Evolutionary conservation across 1,140 invertebrate genomes (phyloP).

Genomic region (Cydia splendana): DNA sequence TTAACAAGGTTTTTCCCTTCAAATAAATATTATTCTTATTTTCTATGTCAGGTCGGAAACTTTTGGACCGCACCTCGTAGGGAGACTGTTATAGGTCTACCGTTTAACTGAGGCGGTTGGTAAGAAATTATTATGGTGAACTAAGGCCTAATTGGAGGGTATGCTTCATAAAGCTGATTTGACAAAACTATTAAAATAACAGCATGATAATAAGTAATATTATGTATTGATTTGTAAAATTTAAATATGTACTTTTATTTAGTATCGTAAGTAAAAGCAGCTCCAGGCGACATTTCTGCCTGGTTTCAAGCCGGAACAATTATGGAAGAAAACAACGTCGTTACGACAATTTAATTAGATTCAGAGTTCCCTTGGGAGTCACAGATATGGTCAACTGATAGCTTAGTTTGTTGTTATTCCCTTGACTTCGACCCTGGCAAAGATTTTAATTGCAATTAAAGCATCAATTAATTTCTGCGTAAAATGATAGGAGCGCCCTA

Average conservation of each 20-base stretch:
- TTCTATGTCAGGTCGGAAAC: too few species aligned
- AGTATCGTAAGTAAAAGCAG: background rate
- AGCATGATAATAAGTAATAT: background rate
- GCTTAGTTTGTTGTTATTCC: slow-evolving; percentile 31
- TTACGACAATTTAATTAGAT: slow-evolving; percentile 31
- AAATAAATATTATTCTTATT: too few species aligned
- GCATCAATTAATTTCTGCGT: slow-evolving; percentile 24
- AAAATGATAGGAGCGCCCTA: background rate
- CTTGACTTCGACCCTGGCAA: slow-evolving; percentile 23
- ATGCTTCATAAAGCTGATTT: too few species aligned
- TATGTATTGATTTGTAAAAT: background rate
- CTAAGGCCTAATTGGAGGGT: too few species aligned
- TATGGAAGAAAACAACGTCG: slow-evolving; percentile 26
- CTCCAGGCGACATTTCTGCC: background rate
- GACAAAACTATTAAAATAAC: too few species aligned
- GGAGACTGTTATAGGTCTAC: too few species aligned
- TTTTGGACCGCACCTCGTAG: too few species aligned
- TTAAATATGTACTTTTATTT: background rate
- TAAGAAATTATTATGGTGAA: too few species aligned
- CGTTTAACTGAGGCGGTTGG: too few species aligned
- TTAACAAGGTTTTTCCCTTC: too few species aligned
- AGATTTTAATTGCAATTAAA: slow-evolving; percentile 32
- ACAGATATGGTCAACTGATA: slow-evolving; percentile 32
- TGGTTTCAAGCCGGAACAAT: slow-evolving; percentile 5
- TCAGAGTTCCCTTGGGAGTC: slow-evolving; percentile 17